Conservation (phyloP, 2,888 invertebrate species). For the Spodoptera picta region DNA sequence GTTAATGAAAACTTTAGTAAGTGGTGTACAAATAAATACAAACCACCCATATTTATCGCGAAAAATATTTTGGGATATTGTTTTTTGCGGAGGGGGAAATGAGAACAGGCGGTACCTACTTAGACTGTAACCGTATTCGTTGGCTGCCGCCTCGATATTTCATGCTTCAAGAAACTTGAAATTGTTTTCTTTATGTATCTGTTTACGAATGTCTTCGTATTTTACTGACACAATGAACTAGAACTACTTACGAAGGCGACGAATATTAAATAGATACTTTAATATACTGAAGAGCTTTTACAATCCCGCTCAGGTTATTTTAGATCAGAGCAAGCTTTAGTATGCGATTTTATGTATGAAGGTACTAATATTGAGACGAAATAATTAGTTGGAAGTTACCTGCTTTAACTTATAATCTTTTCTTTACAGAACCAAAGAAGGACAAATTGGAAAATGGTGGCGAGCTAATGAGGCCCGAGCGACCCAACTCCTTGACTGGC, state of each 20-base stretch:
- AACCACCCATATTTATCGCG: slow-evolving; percentile 8
- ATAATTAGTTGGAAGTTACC: background rate
- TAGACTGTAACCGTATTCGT: slow-evolving; percentile 15
- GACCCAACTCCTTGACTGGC: slow-evolving; percentile 94
- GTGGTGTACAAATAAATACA: slow-evolving; percentile 11
- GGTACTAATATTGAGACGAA: background rate
- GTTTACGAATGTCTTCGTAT: background rate
- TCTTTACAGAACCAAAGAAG: slow-evolving; percentile 96
- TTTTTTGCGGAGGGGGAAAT: slow-evolving; percentile 14
- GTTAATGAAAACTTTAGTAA: slow-evolving; percentile 34
- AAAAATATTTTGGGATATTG: slow-evolving; percentile 25
- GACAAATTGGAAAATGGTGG: slow-evolving; percentile 94
- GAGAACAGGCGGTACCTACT: slow-evolving; percentile 5
- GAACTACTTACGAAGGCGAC: slow-evolving; percentile 1
- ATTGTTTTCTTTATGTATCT: slow-evolving; percentile 9
- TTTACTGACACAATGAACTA: slow-evolving; percentile 8
- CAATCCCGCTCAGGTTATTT: too few relatives aligned
- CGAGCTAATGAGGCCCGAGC: slow-evolving; percentile 90
- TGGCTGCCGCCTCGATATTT: slow-evolving; percentile 29
- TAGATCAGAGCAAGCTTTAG: too few relatives aligned
- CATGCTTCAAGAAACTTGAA: slow-evolving; percentile 21
- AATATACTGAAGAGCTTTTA: too few relatives aligned
- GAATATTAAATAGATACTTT: too few relatives aligned
- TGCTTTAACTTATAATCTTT: slow-evolving; percentile 19
- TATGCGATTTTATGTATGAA: too few relatives aligned